These are phyloP conservation scores for Thereva unica DNA, from an alignment of 2,888 invertebrate species.

Conservation along the genomic window DNA sequence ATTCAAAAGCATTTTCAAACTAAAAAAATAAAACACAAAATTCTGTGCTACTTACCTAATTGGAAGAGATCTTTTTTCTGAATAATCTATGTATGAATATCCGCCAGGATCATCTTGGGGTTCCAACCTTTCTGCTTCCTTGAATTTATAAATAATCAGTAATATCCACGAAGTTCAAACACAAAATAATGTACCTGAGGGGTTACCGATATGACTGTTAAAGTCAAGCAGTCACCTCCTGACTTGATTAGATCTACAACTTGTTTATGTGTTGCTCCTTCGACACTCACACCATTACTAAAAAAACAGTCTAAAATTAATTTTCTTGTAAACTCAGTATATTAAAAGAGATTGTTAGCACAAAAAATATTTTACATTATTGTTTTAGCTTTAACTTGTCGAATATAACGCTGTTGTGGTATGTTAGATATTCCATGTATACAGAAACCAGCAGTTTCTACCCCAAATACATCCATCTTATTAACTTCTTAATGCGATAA, in stretches of 20 bases:
- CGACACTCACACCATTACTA: constrained; percentile 96
- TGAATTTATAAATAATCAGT: background rate
- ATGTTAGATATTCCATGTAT: constrained; percentile 8
- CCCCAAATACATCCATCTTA: constrained; percentile 11
- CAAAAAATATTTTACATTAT: background rate
- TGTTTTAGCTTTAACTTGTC: constrained; percentile 9
- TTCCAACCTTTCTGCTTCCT: constrained; percentile 84
- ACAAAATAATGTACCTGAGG: constrained; percentile 68
- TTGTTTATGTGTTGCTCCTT: constrained; percentile 99
- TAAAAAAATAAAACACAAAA: no score
- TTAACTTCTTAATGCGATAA: no score
- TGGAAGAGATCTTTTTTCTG: constrained; percentile 88
- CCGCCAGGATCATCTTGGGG: constrained; percentile 78
- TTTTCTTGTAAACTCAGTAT: background rate
- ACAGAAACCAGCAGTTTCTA: constrained; percentile 27
- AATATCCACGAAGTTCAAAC: constrained; percentile 2
- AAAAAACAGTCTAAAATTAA: constrained; percentile 50
- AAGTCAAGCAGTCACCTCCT: constrained; percentile 93
- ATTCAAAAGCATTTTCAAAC: no score
- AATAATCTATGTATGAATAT: constrained; percentile 85
- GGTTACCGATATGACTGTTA: constrained; percentile 95
- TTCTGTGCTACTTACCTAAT: constrained; percentile 58
- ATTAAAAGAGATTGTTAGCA: constrained; percentile 4
- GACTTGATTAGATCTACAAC: constrained; percentile 99
- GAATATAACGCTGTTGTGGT: constrained; percentile 7